Conservation (phyloP, 2,113 vertebrate genomes). For the Cyprinodon brontotheroides region DNA sequence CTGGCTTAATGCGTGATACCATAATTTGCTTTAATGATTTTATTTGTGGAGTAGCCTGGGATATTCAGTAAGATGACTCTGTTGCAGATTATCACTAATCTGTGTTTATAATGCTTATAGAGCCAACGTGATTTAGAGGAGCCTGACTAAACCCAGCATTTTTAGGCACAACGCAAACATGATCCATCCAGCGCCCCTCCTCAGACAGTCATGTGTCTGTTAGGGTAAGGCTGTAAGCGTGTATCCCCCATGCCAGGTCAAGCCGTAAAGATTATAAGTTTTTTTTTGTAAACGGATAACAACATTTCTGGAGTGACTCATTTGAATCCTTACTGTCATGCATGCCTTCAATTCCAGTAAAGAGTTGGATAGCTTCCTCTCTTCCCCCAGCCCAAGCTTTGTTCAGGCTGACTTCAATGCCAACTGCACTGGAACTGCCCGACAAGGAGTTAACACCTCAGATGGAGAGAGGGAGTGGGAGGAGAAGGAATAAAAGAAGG, state of each 20-base stretch:
- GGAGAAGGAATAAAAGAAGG: slow-evolving; percentile 50
- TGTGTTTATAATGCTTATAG: slow-evolving; percentile 40
- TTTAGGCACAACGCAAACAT: slow-evolving; percentile 48
- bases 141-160: slow-evolving; percentile 49
- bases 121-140: slow-evolving; percentile 33
- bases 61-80: slow-evolving; percentile 40
- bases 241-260: slow-evolving; percentile 48
- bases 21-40: slow-evolving; percentile 41
- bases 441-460: slow-evolving; percentile 73
- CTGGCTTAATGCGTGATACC: slow-evolving; percentile 50
- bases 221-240: not conserved
- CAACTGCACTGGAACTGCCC: slow-evolving; percentile 42
- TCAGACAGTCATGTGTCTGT: not conserved
- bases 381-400: slow-evolving; percentile 8
- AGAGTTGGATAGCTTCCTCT: slow-evolving; percentile 43
- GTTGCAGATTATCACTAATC: slow-evolving; percentile 55
- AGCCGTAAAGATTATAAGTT: slow-evolving; percentile 36
- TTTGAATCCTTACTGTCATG: slow-evolving; percentile 46
- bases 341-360: slow-evolving; percentile 65
- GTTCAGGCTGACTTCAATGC: slow-evolving; percentile 28
- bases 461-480: slow-evolving; percentile 49
- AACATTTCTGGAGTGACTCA: slow-evolving; percentile 64
- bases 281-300: slow-evolving; percentile 47
- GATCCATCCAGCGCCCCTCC: slow-evolving; percentile 43
- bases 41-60: slow-evolving; percentile 42